Conservation (phyloP, 2,888 invertebrate genomes). For the Drosophila emarginata region DNA sequence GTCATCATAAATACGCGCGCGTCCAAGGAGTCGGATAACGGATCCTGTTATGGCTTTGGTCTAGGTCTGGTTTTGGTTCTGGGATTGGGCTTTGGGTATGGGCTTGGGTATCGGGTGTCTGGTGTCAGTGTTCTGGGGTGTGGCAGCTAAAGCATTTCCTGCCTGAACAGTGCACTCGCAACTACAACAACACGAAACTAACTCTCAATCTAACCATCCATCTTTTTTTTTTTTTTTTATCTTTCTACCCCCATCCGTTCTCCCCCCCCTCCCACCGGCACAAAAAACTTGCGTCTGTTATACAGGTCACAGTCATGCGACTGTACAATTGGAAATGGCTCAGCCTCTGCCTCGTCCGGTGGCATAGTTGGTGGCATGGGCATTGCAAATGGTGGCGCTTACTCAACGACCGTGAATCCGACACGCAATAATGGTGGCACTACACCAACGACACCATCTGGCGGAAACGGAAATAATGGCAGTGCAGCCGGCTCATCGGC, state of each 20-base stretch:
- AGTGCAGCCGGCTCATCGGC: constrained; percentile 39
- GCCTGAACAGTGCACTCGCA: constrained; percentile 42
- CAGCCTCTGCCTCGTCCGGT: constrained; percentile 56
- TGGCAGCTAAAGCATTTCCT: constrained; percentile 41
- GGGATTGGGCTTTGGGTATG: not conserved
- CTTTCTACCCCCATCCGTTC: not conserved
- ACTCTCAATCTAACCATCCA: constrained; percentile 10
- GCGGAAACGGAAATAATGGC: constrained; percentile 72
- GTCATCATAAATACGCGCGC: constrained; percentile 74
- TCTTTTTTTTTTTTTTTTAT: not conserved
- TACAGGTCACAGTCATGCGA: constrained; percentile 82
- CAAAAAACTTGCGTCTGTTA: not conserved
- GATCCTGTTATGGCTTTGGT: not conserved
- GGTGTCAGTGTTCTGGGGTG: constrained; percentile 6
- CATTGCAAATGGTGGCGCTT: constrained; percentile 64
- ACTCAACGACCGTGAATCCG: constrained; percentile 80
- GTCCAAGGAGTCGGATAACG: constrained; percentile 40
- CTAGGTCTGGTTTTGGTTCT: not conserved
- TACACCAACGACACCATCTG: constrained; percentile 76
- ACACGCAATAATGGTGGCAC: constrained; percentile 79
- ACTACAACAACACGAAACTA: constrained; percentile 22
- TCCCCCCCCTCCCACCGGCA: not conserved
- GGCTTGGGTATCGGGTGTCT: not conserved
- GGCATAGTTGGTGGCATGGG: constrained; percentile 9
- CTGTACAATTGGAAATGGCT: constrained; percentile 76